Evolutionary conservation across 1,140 invertebrate genomes (phyloP), one percentile per base, ranked within the genome.

Genomic region (Neuroterus valhalla): DNA sequence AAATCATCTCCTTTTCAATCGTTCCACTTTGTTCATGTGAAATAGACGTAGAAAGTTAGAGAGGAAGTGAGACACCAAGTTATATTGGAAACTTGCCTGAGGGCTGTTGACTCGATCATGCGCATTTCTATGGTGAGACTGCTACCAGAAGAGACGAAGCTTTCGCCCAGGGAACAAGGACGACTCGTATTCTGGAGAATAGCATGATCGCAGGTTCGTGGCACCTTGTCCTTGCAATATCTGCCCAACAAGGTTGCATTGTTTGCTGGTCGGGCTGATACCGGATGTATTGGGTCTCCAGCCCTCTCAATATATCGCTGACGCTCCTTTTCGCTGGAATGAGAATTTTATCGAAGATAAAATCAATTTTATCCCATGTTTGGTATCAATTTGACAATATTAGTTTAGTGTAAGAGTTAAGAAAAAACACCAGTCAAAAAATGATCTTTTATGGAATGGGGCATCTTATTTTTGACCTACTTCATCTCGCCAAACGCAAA

Each of bases 81-180:
- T 72, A 72, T 62, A 78, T 75, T 80, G 72, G 31, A 74, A 68
- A 90, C 91, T 91, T 88, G 93, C 94, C 93, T 95, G 17, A 97
- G 91, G 26, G 94, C 95, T 0, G 96, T 96, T n/a, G 95, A 95
- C 84, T 96, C 95, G 19, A 94, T 92, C 82, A 96, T 91, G 79
- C 93, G 93, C 73, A 96, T 90, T 87, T 96, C 95, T 62, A 97
- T 89, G 1, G 95, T 96, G 71, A 96, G 91, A 50, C 94, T 94
- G 84, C 94, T 95, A 46, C 94, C 94, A 66, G 93, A 93, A 0
- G 96, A 96, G 2, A 97, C 91, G 84, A 95, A 97, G 85, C 95
- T 96, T 84, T 97, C 96, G 0, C 94, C 93, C 1, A 95, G 90
- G 2, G 93, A 93, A 81, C 96, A 97, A 0, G 95, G 95, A 72